A percentile compares a stretch with the other conserved stretches of the same genome.
Conservation (phyloP, 1,140 invertebrate species). For the Armadillidium nasatum region DNA sequence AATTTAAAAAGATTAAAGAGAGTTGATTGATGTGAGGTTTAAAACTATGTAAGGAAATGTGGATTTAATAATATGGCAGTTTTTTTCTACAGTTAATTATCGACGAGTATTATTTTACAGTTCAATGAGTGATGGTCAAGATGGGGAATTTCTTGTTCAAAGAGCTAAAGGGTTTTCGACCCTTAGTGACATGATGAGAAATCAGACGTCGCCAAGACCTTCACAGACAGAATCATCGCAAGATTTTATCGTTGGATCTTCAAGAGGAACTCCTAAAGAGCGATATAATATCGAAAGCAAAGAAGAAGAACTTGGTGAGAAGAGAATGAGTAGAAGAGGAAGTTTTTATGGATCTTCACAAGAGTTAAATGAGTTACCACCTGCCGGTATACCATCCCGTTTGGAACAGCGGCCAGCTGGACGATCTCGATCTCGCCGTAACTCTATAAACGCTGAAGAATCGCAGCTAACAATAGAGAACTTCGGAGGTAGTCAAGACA, state of each 20-base stretch:
- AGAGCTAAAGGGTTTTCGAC: conserved; percentile 39
- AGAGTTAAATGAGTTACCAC: conserved; percentile 32
- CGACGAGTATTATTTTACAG: conserved; percentile 21
- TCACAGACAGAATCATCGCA: conserved; percentile 18
- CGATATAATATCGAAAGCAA: conserved; percentile 60
- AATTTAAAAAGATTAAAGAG: too few species aligned
- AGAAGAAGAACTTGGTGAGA: conserved; percentile 60
- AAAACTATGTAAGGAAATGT: too few species aligned
- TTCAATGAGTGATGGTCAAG: conserved; percentile 44
- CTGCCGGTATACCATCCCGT: conserved; percentile 39
- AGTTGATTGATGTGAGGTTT: too few species aligned
- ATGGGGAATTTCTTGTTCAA: conserved; percentile 45
- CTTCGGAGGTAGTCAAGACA: conserved; percentile 76
- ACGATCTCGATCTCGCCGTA: conserved; percentile 72
- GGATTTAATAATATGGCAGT: too few species aligned
- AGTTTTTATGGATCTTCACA: conserved; percentile 38
- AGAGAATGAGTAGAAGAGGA: conserved; percentile 38
- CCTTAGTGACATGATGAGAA: conserved; percentile 44
- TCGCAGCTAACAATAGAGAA: conserved; percentile 81
- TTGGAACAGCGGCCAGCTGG: conserved; percentile 55
- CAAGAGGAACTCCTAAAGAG: conserved; percentile 57
- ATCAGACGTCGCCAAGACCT: conserved; percentile 21
- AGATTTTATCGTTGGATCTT: conserved; percentile 47
- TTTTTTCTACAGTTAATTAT: too few species aligned
- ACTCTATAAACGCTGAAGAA: conserved; percentile 73